These are phyloP conservation scores for Potorous gilbertii DNA, from an alignment of 2,797 vertebrate genomes.

Conservation along the genomic window DNA sequence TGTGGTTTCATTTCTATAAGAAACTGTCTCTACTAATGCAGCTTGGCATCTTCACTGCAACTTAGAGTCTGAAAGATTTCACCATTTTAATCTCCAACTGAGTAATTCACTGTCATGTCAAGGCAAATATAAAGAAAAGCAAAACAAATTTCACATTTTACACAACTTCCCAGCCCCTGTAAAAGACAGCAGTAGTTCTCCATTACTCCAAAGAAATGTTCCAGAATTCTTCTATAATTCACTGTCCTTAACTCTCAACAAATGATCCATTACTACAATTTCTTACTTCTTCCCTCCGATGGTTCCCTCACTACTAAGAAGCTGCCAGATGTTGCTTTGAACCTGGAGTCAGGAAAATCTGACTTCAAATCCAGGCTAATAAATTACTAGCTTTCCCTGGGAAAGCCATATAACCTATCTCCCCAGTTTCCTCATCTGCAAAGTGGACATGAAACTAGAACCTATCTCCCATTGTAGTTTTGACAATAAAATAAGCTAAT, in stretches of 20 bases:
- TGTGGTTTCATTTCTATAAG: background rate
- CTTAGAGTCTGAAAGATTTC: background rate
- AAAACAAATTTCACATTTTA: background rate
- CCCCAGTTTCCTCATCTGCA: background rate
- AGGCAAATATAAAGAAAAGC: background rate
- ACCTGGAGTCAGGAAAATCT: background rate
- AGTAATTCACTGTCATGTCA: background rate
- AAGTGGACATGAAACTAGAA: background rate
- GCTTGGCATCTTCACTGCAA: background rate
- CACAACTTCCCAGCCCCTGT: background rate
- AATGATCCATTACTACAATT: constrained; percentile 24
- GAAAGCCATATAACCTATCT: background rate
- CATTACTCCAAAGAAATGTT: background rate
- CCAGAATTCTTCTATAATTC: constrained; percentile 24
- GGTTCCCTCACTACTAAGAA: background rate
- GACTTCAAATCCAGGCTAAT: background rate
- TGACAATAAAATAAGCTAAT: background rate
- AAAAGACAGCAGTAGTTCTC: background rate
- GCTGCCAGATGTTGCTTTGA: background rate
- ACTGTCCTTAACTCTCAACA: background rate
- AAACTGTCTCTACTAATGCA: background rate
- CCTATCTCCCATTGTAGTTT: background rate
- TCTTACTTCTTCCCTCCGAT: background rate
- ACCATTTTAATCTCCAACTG: background rate
- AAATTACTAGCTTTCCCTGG: background rate